Evolutionary conservation across 92 coral and sea anemone genomes (phyloP).

Genomic region (Phenganax stokvisi): DNA sequence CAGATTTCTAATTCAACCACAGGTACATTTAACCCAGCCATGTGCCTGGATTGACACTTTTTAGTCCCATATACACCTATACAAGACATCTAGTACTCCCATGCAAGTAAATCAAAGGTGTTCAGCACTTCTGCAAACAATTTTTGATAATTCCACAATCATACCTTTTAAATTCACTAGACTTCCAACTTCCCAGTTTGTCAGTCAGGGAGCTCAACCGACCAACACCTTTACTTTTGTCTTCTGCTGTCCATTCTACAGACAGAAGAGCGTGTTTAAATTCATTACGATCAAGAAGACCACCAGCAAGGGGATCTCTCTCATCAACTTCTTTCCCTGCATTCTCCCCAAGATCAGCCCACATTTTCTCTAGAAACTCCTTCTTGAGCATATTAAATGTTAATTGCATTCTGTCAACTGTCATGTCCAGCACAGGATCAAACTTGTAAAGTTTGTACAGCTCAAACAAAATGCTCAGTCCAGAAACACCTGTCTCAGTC

Average conservation of each 20-base stretch:
- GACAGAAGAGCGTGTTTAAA: slow-evolving; percentile 47
- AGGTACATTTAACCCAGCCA: no score
- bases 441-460: slow-evolving; percentile 54
- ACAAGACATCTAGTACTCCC: no score
- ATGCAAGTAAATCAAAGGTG: no score
- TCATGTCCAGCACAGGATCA: slow-evolving; percentile 65
- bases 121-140: no score
- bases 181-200: slow-evolving; percentile 69
- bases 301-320: slow-evolving; percentile 58
- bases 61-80: no score
- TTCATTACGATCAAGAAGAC: slow-evolving; percentile 44
- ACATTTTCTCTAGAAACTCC: slow-evolving; percentile 62
- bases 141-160: not conserved
- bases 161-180: slow-evolving; percentile 62
- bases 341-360: slow-evolving; percentile 61
- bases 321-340: slow-evolving; percentile 43
- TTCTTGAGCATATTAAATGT: slow-evolving; percentile 56
- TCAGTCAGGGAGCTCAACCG: slow-evolving; percentile 52
- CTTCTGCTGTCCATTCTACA: slow-evolving; percentile 55
- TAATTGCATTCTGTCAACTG: slow-evolving; percentile 65
- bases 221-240: slow-evolving; percentile 61
- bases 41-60: no score
- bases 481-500: slow-evolving; percentile 56
- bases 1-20: no score
- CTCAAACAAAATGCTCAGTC: slow-evolving; percentile 56